A percentile compares a stretch with the other conserved stretches of the same genome.
Conservation (phyloP, 1,140 invertebrate genomes). For the Nephotettix cincticeps region DNA sequence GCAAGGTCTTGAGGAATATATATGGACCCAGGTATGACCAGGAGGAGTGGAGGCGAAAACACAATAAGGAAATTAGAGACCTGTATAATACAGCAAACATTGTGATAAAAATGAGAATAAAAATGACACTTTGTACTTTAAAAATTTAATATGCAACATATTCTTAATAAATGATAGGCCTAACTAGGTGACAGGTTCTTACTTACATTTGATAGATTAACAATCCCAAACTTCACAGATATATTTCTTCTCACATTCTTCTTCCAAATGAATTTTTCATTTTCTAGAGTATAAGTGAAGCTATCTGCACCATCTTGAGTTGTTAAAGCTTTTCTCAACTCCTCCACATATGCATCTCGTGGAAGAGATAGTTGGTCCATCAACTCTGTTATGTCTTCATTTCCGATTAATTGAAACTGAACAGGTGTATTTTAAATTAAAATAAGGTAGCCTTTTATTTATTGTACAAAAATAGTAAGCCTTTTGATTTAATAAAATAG, state of each 20-base stretch:
- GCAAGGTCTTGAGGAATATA: too few relatives aligned
- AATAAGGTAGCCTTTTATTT: too few relatives aligned
- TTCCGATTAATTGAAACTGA: not conserved
- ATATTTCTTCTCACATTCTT: not conserved
- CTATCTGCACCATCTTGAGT: not conserved
- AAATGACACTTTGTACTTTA: not conserved
- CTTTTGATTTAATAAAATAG: too few relatives aligned
- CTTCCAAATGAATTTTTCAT: not conserved
- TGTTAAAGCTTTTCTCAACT: not conserved
- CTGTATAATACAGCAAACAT: too few relatives aligned
- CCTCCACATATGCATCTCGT: not conserved
- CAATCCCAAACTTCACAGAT: not conserved
- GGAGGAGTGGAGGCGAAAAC: not conserved
- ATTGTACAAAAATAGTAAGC: too few relatives aligned
- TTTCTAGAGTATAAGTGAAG: not conserved
- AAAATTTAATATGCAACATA: not conserved
- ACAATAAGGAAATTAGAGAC: too few relatives aligned
- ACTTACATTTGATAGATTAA: not conserved
- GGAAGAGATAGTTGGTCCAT: not conserved
- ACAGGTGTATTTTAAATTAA: too few relatives aligned
- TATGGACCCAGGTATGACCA: too few relatives aligned
- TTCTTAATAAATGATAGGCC: not conserved
- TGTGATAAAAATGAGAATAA: too few relatives aligned
- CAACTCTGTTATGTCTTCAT: not conserved
- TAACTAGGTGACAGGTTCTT: not conserved